Evolutionary conservation across 2,113 vertebrate species (phyloP).

Genomic region (Condylura cristata): DNA sequence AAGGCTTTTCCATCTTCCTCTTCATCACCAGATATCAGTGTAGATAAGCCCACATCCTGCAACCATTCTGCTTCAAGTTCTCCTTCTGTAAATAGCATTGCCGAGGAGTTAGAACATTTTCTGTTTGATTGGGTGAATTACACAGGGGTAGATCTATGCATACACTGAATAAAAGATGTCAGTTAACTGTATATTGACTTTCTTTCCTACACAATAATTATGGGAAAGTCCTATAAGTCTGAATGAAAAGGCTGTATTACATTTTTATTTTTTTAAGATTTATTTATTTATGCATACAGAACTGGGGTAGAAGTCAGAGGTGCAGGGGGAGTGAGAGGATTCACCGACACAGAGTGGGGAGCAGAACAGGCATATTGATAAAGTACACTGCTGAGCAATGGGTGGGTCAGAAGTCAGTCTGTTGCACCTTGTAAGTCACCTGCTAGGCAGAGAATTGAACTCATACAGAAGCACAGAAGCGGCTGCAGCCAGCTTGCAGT

Average conservation of each 20-base stretch:
- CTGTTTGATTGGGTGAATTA: rapidly evolving
- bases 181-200: not conserved
- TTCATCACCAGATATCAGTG: slow-evolving; percentile 87
- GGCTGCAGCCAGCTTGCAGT: no score
- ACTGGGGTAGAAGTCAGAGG: no score
- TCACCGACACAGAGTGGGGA: no score
- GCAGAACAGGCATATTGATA: no score
- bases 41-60: slow-evolving; percentile 94
- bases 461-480: no score
- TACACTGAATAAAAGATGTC: not conserved
- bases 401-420: no score
- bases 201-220: not conserved
- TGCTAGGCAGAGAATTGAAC: no score
- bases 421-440: no score
- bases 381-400: no score
- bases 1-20: slow-evolving; percentile 91
- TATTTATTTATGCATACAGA: no score
- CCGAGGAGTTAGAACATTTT: not conserved
- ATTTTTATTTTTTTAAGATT: no score
- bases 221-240: not conserved
- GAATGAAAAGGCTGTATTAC: not conserved
- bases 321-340: no score
- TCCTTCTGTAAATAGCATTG: slow-evolving; percentile 85
- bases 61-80: slow-evolving; percentile 97
- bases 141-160: not conserved